A percentile compares a stretch with the other conserved stretches of the same genome.
Conservation (phyloP, 2,797 vertebrate genomes). For the Buphagus erythrorhynchus region DNA sequence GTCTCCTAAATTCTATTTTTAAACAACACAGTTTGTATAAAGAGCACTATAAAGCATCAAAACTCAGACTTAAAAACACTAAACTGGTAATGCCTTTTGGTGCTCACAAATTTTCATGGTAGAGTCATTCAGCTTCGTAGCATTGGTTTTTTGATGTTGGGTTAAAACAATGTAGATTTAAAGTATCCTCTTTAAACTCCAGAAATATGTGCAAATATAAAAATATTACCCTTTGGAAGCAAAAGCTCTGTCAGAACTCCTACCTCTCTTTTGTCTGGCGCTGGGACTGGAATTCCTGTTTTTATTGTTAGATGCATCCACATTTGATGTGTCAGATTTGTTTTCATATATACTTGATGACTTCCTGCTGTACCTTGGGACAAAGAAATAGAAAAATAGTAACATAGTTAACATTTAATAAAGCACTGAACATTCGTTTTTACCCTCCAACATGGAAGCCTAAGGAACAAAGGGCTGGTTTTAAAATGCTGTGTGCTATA, state of each 20-base stretch:
- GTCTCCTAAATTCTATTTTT: not conserved
- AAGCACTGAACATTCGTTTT: not conserved
- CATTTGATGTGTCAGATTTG: constrained; percentile 85
- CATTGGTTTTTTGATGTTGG: not conserved
- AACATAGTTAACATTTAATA: not conserved
- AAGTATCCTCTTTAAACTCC: not conserved
- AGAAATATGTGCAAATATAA: not conserved
- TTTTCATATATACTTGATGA: constrained; percentile 79
- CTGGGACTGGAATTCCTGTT: constrained; percentile 82
- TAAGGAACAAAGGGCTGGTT: not conserved
- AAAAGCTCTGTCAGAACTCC: not conserved
- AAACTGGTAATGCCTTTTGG: not conserved
- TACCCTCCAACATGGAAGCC: not conserved
- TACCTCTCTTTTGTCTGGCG: constrained; percentile 89
- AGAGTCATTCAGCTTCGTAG: not conserved
- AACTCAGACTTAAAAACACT: not conserved
- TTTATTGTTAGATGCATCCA: constrained; percentile 83
- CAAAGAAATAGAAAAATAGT: constrained; percentile 7
- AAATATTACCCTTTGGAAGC: not conserved
- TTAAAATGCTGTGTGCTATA: not conserved
- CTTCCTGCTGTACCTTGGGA: constrained; percentile 83
- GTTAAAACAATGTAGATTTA: not conserved
- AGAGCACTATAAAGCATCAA: not conserved
- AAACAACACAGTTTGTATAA: not conserved
- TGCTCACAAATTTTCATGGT: not conserved